These are phyloP conservation scores for Sminthurinus aureus DNA, from an alignment of 2,888 invertebrate species.

Conservation along the genomic window DNA sequence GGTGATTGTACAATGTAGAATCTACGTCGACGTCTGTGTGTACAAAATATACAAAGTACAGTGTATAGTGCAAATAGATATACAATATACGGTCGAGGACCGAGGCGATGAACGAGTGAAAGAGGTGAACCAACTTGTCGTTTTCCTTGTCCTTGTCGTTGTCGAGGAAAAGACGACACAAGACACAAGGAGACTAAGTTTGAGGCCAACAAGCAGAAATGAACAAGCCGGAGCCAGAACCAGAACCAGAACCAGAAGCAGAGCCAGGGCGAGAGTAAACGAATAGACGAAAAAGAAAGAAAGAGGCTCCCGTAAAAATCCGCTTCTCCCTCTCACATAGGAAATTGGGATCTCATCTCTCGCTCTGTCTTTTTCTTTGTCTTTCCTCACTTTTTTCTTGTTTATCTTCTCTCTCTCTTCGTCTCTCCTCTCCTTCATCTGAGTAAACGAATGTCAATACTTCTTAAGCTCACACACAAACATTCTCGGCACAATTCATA, in stretches of 20 bases:
- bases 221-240: no score
- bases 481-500: neutral
- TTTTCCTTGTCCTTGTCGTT: neutral
- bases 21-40: no score
- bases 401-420: neutral
- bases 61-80: no score
- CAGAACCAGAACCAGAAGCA: no score
- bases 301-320: conserved; percentile 5
- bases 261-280: no score
- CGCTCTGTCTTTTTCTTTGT: conserved; percentile 17
- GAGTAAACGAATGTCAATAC: conserved; percentile 21
- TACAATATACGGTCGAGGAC: no score
- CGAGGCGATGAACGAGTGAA: neutral
- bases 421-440: neutral
- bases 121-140: neutral
- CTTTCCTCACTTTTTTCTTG: conserved; percentile 1
- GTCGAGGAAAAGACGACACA: neutral
- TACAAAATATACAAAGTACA: neutral
- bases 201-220: neutral
- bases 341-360: conserved; percentile 58
- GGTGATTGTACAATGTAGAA: neutral
- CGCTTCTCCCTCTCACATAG: conserved; percentile 50
- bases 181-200: neutral
- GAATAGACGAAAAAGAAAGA: no score
- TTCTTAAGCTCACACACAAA: conserved; percentile 23